Base-by-base conservation (phyloP, 2,888 invertebrate species). In the Cryptus armator region DNA sequence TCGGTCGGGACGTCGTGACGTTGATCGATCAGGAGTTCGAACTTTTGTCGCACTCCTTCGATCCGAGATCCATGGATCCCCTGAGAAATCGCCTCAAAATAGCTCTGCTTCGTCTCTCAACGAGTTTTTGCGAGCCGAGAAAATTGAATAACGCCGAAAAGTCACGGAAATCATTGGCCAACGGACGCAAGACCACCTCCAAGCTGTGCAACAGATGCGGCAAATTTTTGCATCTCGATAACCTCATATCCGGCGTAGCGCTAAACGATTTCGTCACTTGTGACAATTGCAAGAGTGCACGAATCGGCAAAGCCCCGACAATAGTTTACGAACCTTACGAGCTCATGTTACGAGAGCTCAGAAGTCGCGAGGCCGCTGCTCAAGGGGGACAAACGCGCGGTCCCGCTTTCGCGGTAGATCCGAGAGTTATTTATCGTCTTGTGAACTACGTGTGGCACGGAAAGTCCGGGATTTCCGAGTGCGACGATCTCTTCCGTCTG, bases 381-480 rank as follows among this genome's bases (percentile, higher is more conserved):
- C 19, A 24, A 48, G 84, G 71, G 2, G 77, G 48, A 12, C 68
- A 56, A 5, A 19, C 71, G 10, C 48, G 51, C 59, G 75, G 44
- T 46, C 94, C 97, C 83, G 97, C 97, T 3, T 98, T 97, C 92
- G 96, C 96, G 10, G 94, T 98, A 70, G 97, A 97, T 91, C 96
- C 96, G 87, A 96, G 96, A 88, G 98, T 98, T 91, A 94, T 98
- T 86, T 96, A 97, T 90, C 97, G 97, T 90, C 95, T 99, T 82
- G 96, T 98, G 6, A 97, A 97, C 90, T 96, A 97, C 89, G 96
- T 99, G 84, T 99, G 99, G 99, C 97, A 98, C 91, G 96, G 97
- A 0, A 97, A 97, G 94, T 98, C 98, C 0, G 96, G 97, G 0
- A 95, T 99, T 59, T 98, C 97, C 89, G 98, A 98, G 90, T 96